These are phyloP conservation scores for Dasyurus viverrinus DNA, from an alignment of 2,113 vertebrate genomes.

Conservation along the genomic window DNA sequence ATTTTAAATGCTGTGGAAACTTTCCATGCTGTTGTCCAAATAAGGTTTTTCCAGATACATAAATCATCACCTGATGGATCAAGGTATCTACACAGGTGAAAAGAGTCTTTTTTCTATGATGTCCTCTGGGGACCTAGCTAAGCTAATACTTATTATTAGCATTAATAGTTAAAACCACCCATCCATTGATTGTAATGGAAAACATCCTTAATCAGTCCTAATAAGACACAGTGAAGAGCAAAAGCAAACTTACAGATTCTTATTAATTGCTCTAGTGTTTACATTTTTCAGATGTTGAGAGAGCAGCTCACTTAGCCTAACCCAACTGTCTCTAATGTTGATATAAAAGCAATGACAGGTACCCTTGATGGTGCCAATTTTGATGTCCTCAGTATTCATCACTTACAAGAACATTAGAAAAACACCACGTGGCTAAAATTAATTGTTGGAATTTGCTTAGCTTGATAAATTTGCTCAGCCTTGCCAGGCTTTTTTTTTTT, in stretches of 20 bases:
- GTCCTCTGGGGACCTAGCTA: constrained; percentile 29
- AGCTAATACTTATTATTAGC: constrained; percentile 53
- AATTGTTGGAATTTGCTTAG: constrained; percentile 65
- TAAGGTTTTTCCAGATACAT: constrained; percentile 53
- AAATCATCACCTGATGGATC: constrained; percentile 58
- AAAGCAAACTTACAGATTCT: constrained; percentile 37
- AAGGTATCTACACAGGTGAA: constrained; percentile 28
- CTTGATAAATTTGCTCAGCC: constrained; percentile 62
- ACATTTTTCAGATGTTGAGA: constrained; percentile 58
- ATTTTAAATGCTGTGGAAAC: constrained; percentile 62
- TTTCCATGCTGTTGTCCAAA: constrained; percentile 52
- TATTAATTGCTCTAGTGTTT: constrained; percentile 45
- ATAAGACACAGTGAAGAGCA: constrained; percentile 27
- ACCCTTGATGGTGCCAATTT: constrained; percentile 29
- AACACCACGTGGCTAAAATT: neutral
- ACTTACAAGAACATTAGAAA: neutral
- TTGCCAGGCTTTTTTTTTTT: constrained; percentile 13
- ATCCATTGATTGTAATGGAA: constrained; percentile 43
- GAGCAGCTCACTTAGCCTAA: constrained; percentile 45
- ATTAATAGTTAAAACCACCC: constrained; percentile 48
- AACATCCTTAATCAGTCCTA: constrained; percentile 23
- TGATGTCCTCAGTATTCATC: constrained; percentile 10
- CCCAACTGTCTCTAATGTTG: constrained; percentile 48
- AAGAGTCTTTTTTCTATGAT: constrained; percentile 46
- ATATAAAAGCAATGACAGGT: constrained; percentile 55